Percentiles rank a stretch among this genome's conserved stretches.
phyloP scores from a whole-genome alignment of 2,888 invertebrate genomes.

The Balanococcus diminutus region DNA sequence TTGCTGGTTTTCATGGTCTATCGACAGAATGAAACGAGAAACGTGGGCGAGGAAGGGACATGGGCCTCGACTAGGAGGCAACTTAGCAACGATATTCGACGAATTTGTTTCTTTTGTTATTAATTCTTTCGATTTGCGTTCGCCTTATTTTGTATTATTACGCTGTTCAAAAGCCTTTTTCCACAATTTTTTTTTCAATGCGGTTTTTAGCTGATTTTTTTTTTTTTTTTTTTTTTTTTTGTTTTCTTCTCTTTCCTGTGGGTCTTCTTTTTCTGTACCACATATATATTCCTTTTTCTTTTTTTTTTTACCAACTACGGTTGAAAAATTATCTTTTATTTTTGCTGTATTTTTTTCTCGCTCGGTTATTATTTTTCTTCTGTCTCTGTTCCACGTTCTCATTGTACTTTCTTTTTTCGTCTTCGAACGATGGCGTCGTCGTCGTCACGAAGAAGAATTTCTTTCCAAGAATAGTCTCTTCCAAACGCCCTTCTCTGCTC shows the following conservation, averaged over 20 bases:
- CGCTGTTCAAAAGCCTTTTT: neutral
- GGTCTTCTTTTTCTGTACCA: neutral
- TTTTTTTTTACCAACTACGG: neutral
- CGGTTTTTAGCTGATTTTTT: too few relatives aligned
- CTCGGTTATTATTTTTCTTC: neutral
- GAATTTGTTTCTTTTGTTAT: slow-evolving; percentile 33
- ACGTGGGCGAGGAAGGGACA: neutral
- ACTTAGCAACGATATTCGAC: neutral
- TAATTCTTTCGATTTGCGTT: slow-evolving; percentile 17
- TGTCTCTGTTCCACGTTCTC: neutral
- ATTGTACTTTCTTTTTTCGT: neutral
- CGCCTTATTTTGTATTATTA: slow-evolving; percentile 12
- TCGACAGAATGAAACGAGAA: neutral
- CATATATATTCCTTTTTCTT: neutral
- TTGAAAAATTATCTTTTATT: slow-evolving; percentile 29
- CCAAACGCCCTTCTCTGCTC: neutral
- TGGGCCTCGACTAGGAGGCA: too few relatives aligned
- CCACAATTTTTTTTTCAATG: neutral
- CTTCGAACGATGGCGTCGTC: neutral
- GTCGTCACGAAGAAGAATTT: neutral
- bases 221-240: neutral
- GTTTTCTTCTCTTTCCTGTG: neutral
- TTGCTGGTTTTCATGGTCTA: neutral
- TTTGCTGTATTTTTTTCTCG: neutral
- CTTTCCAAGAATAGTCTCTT: too few relatives aligned